These are phyloP conservation scores for Promerops cafer DNA, from an alignment of 2,113 vertebrate genomes.

Conservation along the genomic window DNA sequence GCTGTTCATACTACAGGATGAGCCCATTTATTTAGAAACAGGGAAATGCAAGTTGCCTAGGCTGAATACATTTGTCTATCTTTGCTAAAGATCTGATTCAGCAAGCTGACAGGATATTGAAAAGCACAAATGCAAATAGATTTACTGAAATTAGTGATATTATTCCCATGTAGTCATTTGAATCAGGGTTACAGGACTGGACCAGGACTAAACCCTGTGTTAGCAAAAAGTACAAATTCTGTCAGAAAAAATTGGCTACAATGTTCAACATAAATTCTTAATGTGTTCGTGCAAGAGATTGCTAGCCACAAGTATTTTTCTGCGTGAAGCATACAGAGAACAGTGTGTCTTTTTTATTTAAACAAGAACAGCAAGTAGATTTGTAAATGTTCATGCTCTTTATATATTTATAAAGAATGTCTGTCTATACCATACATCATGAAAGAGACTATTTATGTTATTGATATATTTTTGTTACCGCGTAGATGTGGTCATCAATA, in stretches of 20 bases:
- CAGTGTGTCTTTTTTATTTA: not conserved
- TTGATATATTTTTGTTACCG: not conserved
- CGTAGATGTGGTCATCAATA: not conserved
- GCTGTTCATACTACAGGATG: not conserved
- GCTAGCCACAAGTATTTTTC: not conserved
- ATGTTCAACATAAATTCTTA: not conserved
- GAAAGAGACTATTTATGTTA: constrained; percentile 26
- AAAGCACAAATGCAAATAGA: not conserved
- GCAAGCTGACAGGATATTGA: not conserved
- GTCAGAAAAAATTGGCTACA: not conserved
- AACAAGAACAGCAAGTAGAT: not conserved
- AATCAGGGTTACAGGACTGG: not conserved
- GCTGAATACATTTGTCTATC: not conserved
- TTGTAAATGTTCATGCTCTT: not conserved
- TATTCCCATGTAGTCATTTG: not conserved
- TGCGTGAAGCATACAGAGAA: not conserved
- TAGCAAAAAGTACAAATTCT: not conserved
- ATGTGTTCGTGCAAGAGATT: not conserved
- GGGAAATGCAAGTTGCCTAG: not conserved
- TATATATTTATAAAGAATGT: not conserved
- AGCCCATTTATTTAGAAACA: not conserved
- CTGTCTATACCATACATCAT: not conserved
- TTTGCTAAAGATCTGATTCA: not conserved
- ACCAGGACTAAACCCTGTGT: not conserved
- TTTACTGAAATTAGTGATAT: not conserved